Evolutionary conservation across 1,140 invertebrate genomes (phyloP).

Genomic region (Bombyx mori): DNA sequence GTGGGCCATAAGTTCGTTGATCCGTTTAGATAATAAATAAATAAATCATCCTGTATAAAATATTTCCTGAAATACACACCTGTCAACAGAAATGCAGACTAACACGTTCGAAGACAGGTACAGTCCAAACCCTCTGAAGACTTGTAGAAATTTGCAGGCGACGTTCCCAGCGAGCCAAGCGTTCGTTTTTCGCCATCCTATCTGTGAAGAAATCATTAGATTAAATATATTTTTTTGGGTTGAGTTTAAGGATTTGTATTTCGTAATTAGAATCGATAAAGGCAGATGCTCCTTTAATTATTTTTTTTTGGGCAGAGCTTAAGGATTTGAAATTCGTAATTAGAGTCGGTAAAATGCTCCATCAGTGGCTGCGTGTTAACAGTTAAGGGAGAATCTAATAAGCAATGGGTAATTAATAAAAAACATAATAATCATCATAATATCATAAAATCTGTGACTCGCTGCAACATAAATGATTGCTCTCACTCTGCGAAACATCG

Average conservation of each 20-base stretch:
- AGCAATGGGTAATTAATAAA: no score
- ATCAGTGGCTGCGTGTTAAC: no score
- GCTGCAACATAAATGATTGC: no score
- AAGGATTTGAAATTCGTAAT: not conserved
- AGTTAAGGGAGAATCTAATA: no score
- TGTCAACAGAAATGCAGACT: conserved; percentile 84
- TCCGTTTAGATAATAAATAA: no score
- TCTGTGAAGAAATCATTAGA: conserved; percentile 47
- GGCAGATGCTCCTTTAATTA: not conserved
- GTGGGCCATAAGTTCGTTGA: no score
- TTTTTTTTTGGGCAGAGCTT: not conserved
- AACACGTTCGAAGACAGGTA: conserved; percentile 86
- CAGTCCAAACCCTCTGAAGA: conserved; percentile 83
- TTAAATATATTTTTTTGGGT: not conserved
- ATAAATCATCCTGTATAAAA: no score
- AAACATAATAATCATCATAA: no score
- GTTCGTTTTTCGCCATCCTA: conserved; percentile 82
- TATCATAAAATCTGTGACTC: no score
- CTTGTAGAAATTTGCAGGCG: conserved; percentile 82
- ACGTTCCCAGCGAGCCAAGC: conserved; percentile 84
- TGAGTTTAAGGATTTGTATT: not conserved
- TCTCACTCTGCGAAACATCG: no score
- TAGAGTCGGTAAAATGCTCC: no score
- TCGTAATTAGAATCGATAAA: no score
- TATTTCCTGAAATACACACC: conserved; percentile 25